Conservation (phyloP, 2,113 vertebrate species). For the Pygoscelis adeliae region DNA sequence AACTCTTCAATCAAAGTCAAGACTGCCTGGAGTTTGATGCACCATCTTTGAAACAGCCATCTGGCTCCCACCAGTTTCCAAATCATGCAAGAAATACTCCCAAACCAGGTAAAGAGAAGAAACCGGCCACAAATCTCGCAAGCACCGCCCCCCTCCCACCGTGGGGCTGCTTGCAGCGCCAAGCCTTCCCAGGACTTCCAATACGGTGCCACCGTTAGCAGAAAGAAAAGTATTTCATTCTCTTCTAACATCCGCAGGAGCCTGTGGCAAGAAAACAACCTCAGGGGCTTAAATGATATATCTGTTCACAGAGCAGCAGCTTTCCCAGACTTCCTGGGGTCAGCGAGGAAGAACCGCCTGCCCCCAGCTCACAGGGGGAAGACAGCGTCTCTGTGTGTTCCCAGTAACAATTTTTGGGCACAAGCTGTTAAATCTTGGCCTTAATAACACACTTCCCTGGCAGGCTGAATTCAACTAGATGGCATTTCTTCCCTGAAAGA, state of each 20-base stretch:
- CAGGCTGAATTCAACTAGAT: background rate
- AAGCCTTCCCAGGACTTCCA: background rate
- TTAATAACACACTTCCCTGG: background rate
- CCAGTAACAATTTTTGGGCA: background rate
- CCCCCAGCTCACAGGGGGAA: background rate
- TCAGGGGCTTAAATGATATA: background rate
- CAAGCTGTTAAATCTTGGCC: background rate
- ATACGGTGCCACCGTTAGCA: background rate
- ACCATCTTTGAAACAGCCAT: background rate
- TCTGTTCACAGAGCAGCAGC: background rate
- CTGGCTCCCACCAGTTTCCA: background rate
- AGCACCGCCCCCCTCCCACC: background rate
- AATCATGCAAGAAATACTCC: background rate
- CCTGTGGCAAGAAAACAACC: background rate
- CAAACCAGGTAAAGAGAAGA: background rate
- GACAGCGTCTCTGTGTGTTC: accelerated
- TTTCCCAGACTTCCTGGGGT: background rate
- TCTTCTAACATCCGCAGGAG: background rate
- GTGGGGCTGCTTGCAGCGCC: background rate
- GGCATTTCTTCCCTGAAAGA: background rate
- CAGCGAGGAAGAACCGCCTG: background rate
- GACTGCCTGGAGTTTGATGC: background rate
- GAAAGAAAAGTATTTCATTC: background rate
- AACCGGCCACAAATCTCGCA: background rate
- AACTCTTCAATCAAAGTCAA: background rate